A percentile compares a stretch with the other conserved stretches of the same genome.
phyloP scores from a whole-genome alignment of 2,113 vertebrate genomes.

The Pycnonotus jocosus region DNA sequence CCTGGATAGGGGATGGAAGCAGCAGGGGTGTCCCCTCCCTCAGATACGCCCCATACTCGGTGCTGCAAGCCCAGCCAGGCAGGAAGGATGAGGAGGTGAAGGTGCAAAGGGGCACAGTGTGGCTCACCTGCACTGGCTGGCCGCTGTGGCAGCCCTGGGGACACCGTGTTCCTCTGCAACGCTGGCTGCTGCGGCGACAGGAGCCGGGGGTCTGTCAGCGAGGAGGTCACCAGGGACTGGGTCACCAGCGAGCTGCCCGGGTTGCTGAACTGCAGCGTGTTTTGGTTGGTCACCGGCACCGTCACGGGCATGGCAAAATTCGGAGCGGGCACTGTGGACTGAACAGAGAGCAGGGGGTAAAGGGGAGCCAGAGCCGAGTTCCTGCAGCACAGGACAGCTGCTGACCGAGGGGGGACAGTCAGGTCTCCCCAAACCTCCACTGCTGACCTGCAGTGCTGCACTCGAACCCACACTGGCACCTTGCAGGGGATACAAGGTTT shows the following conservation, averaged over 20 bases:
- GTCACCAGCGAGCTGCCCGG: constrained; percentile 87
- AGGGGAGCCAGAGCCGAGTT: neutral
- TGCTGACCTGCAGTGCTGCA: neutral
- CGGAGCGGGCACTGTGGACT: constrained; percentile 90
- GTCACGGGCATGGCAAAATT: constrained; percentile 97
- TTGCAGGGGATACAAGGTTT: rapidly evolving
- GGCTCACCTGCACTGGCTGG: constrained; percentile 90
- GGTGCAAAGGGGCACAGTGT: rapidly evolving
- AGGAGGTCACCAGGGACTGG: constrained; percentile 88
- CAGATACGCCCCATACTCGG: rapidly evolving
- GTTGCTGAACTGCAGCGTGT: constrained; percentile 90
- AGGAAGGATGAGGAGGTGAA: neutral
- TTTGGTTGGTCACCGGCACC: constrained; percentile 92
- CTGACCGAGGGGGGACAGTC: neutral
- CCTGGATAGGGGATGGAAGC: neutral
- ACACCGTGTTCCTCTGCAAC: constrained; percentile 90
- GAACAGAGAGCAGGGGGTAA: constrained; percentile 43
- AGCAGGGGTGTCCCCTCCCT: too few relatives aligned
- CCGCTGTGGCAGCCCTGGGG: constrained; percentile 90
- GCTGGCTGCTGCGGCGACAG: constrained; percentile 88
- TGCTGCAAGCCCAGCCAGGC: neutral
- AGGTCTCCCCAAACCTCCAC: neutral
- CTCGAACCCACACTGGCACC: neutral
- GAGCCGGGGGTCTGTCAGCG: constrained; percentile 90
- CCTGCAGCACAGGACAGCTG: neutral